Evolutionary conservation across 2,888 invertebrate genomes (phyloP).

Genomic region (Agonum fuliginosum): DNA sequence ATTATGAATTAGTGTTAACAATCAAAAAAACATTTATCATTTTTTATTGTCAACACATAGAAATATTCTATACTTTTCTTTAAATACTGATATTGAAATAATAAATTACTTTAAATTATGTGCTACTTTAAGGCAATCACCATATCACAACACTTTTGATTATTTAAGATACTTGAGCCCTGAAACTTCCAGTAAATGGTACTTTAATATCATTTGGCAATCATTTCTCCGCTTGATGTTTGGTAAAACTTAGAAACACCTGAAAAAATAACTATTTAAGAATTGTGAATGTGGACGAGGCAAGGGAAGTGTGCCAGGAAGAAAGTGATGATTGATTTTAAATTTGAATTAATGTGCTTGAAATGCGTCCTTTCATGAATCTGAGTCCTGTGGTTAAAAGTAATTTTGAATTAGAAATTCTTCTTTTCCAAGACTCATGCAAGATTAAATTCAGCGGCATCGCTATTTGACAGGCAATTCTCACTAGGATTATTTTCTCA

Average conservation of each 20-base stretch:
- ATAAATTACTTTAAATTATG: constrained; percentile 56
- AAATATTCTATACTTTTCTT: constrained; percentile 35
- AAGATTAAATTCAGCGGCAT: no score
- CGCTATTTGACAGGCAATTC: no score
- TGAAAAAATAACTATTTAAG: constrained; percentile 72
- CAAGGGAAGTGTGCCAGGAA: no score
- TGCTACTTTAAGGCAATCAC: constrained; percentile 56
- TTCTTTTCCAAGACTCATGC: no score
- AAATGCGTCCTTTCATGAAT: no score
- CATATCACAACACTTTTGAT: constrained; percentile 56
- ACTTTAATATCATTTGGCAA: constrained; percentile 31
- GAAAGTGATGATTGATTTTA: no score
- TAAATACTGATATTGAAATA: constrained; percentile 42
- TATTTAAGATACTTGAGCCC: constrained; percentile 14
- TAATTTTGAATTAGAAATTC: no score
- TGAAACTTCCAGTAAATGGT: constrained; percentile 6
- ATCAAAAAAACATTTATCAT: background rate
- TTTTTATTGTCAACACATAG: constrained; percentile 54
- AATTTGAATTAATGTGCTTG: no score
- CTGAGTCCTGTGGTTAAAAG: no score
- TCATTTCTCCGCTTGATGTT: constrained; percentile 70
- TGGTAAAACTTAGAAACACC: constrained; percentile 83
- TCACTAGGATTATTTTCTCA: no score
- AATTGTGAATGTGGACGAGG: no score
- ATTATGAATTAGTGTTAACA: no score